Conservation (phyloP, 2,888 invertebrate genomes). For the Ophioninae sp. region DNA sequence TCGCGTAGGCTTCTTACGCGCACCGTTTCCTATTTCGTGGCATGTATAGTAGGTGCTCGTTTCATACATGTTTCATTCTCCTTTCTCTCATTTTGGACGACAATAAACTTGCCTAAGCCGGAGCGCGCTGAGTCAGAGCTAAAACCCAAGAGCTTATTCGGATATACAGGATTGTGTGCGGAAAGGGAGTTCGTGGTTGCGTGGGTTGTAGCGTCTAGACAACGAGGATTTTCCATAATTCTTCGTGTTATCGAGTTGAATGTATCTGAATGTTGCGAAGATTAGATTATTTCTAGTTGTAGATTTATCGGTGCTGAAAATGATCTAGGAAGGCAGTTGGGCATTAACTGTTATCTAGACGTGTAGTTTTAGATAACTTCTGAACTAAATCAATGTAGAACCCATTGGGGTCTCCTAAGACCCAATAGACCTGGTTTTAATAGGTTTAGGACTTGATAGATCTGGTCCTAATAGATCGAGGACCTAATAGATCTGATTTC, state of each 20-base stretch:
- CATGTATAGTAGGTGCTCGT: conserved; percentile 29
- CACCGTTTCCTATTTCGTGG: not conserved
- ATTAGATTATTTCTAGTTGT: no score
- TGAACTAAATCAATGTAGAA: no score
- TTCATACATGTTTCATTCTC: conserved; percentile 42
- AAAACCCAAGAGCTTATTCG: conserved; percentile 39
- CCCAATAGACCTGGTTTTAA: no score
- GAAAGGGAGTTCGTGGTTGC: conserved; percentile 44
- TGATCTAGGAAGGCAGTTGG: no score
- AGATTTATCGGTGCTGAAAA: no score
- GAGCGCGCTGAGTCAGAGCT: conserved; percentile 57
- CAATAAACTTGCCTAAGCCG: conserved; percentile 63
- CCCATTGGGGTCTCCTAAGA: no score
- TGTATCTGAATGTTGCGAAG: not conserved
- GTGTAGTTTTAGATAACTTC: no score
- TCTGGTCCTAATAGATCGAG: no score
- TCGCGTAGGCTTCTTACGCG: conserved; percentile 18
- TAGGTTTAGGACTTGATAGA: no score
- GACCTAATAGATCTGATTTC: no score
- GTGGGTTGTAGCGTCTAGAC: conserved; percentile 60
- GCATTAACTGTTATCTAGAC: no score
- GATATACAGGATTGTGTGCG: conserved; percentile 26
- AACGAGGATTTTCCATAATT: conserved; percentile 45
- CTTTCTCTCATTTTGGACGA: conserved; percentile 66
- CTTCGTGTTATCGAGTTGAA: conserved; percentile 14